Conservation (phyloP, 2,113 vertebrate genomes). For the Genyomyrus donnyi region DNA sequence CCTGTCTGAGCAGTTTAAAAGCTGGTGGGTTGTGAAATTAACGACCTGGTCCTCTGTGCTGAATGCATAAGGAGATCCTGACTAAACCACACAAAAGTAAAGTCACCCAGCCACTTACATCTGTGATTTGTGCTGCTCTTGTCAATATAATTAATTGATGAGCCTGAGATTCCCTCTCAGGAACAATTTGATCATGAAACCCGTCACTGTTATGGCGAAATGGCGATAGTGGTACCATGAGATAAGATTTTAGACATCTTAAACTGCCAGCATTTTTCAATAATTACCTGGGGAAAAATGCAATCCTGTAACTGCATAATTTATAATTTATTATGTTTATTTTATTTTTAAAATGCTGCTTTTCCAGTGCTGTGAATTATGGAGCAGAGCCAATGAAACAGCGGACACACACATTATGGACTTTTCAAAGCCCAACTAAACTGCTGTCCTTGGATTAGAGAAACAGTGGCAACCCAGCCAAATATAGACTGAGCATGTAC, state of each 20-base stretch:
- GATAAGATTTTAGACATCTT: not conserved
- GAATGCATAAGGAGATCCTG: not conserved
- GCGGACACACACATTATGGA: not conserved
- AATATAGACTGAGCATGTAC: not conserved
- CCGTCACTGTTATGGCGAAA: not conserved
- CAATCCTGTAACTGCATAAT: not conserved
- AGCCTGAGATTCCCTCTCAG: not conserved
- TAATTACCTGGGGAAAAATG: not conserved
- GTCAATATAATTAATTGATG: not conserved
- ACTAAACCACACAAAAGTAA: not conserved
- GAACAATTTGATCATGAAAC: not conserved
- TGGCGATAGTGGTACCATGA: not conserved
- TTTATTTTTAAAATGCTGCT: not conserved
- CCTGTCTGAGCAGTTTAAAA: not conserved
- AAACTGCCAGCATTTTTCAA: not conserved
- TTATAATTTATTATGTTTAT: too few species aligned
- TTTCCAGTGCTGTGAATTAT: not conserved
- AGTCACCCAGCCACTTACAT: not conserved
- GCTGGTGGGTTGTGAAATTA: slow-evolving; percentile 7
- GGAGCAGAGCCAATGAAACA: not conserved
- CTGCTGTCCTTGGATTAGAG: not conserved
- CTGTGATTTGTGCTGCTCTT: not conserved
- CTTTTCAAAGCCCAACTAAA: not conserved
- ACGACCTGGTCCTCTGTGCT: not conserved
- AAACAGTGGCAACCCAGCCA: not conserved